Base-by-base conservation (phyloP, 1,140 invertebrate species). In the Elymnias hypermnestra region DNA sequence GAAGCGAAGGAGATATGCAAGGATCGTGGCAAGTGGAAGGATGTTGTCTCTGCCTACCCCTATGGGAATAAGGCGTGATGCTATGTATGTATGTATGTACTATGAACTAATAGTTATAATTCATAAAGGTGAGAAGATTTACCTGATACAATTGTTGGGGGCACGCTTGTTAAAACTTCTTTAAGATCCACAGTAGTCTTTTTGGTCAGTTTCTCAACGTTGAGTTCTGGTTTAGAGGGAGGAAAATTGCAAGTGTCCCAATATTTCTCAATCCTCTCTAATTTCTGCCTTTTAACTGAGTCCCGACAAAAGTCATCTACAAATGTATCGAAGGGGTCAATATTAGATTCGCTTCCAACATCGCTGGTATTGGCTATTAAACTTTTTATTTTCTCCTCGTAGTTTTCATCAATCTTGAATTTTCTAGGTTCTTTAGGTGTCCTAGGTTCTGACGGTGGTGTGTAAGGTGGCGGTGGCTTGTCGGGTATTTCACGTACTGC, bases 401-500 rank as follows among this genome's bases (percentile, higher is more conserved):
- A 54, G 2, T 38, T 42, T 5, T 62, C 53, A 9, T 76, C 73
- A 0, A 60, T 31, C 18, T 39, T 15, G 49, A 70, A 83, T 40
- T 60, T 64, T 6, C 63, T 53, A 2, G 68, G 60, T 2, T 48
- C 48, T 53, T 65, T 73, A 0, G 65, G 54, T 1, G 49, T 21
- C 19, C 66, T 41, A 0, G 60, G 26, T 18, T 73, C 76, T 9
- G 57, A 42, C 2, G 81, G 81, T n/a, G 81, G 81, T 3, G 70
- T 84, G 60, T 84, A 84, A 0, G 81, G 81, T 0, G 81, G 81
- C 6, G 81, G 81, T 0, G 81, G 81, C 29, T 84, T 84, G 52
- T 84, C 81, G 1, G 81, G 81, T 51, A 84, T 84, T 53, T 82
- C 77, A 0, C 81, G 60, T 0, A 84, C 69, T 0, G 70, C 74